Conservation (phyloP, 2,888 invertebrate species). For the Cheilosia grossa region DNA sequence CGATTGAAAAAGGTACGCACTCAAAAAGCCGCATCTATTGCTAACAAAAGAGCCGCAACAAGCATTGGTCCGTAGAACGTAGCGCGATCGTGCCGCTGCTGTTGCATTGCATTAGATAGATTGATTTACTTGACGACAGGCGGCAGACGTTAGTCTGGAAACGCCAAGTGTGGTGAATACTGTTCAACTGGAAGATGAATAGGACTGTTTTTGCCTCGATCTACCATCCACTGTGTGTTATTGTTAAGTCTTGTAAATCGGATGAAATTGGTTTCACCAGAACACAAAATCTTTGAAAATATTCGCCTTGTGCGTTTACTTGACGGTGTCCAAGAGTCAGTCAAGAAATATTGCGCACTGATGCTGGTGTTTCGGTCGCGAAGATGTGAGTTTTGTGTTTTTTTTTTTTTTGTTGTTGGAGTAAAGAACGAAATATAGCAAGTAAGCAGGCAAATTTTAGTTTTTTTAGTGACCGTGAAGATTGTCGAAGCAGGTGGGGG, state of each 20-base stretch:
- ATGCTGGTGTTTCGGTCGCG: slow-evolving; percentile 48
- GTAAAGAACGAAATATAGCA: slow-evolving; percentile 22
- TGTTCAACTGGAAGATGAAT: slow-evolving; percentile 54
- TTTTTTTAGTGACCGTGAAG: slow-evolving; percentile 40
- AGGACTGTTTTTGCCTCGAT: slow-evolving; percentile 19
- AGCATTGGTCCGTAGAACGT: slow-evolving; percentile 9
- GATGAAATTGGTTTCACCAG: slow-evolving; percentile 63
- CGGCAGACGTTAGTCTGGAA: slow-evolving; percentile 25
- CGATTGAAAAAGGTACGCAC: slow-evolving; percentile 13
- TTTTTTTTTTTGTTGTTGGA: slow-evolving; percentile 12
- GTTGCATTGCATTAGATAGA: slow-evolving; percentile 12
- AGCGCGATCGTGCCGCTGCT: slow-evolving; percentile 7
- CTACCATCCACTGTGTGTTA: background rate
- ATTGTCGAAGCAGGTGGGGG: slow-evolving; percentile 49
- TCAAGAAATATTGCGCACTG: slow-evolving; percentile 60
- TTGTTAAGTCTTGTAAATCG: slow-evolving; percentile 29
- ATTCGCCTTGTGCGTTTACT: slow-evolving; percentile 57
- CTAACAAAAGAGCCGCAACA: slow-evolving; percentile 21
- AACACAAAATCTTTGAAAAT: slow-evolving; percentile 46
- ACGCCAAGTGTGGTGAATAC: slow-evolving; percentile 37
- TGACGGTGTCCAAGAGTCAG: slow-evolving; percentile 51
- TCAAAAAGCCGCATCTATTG: slow-evolving; percentile 22
- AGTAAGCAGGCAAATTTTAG: no score
- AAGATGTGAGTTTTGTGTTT: slow-evolving; percentile 28
- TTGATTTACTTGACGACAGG: slow-evolving; percentile 1